Evolutionary conservation across 2,888 invertebrate species (phyloP).

Genomic region (Caenorhabditis wallacei): DNA sequence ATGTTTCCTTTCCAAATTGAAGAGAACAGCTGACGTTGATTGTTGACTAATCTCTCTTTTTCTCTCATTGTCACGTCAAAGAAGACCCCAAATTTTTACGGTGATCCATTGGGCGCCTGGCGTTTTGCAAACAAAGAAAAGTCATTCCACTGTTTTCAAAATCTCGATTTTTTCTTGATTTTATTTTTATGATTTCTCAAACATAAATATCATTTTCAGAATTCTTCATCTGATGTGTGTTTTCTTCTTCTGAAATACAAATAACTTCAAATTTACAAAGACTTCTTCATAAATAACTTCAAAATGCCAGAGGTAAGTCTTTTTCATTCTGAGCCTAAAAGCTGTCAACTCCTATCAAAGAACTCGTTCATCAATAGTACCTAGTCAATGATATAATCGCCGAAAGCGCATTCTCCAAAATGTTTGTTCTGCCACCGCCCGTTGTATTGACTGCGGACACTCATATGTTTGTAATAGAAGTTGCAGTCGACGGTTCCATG

Average conservation of each 20-base stretch:
- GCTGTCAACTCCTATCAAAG: slow-evolving; percentile 35
- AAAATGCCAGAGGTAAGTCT: slow-evolving; percentile 62
- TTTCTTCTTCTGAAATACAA: slow-evolving; percentile 5
- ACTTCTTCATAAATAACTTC: background rate
- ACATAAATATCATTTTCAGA: slow-evolving; percentile 15
- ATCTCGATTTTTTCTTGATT: slow-evolving; percentile 26
- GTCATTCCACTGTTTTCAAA: slow-evolving; percentile 42
- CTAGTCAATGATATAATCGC: background rate
- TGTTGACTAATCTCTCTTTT: slow-evolving; percentile 51
- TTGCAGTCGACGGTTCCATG: slow-evolving; percentile 63
- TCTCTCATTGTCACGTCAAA: slow-evolving; percentile 35
- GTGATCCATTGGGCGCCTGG: slow-evolving; percentile 34
- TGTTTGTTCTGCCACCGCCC: slow-evolving; percentile 5
- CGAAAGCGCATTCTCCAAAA: slow-evolving; percentile 6
- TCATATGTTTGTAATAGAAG: background rate
- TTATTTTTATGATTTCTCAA: background rate
- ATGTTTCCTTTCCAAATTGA: slow-evolving; percentile 53
- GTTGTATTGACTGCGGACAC: background rate
- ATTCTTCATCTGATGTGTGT: slow-evolving; percentile 13
- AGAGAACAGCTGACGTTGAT: slow-evolving; percentile 63
- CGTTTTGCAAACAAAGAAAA: slow-evolving; percentile 43
- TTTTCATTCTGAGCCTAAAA: slow-evolving; percentile 4
- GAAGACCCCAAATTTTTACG: slow-evolving; percentile 33
- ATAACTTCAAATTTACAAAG: background rate
- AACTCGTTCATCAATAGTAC: slow-evolving; percentile 34